Conservation (phyloP, 2,113 vertebrate genomes). For the Piprites chloris region DNA sequence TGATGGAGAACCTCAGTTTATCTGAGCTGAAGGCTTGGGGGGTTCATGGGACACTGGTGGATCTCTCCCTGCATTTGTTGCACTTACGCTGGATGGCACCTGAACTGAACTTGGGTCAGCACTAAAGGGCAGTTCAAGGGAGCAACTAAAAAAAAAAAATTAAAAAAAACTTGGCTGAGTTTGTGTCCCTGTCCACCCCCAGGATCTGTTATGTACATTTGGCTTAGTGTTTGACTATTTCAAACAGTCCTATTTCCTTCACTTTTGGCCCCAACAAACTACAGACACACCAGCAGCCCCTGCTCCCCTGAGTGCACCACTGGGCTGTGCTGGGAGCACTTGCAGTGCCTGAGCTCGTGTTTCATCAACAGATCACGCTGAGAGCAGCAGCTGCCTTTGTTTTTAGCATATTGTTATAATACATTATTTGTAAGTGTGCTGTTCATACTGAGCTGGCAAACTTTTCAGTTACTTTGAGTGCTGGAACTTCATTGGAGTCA, state of each 20-base stretch:
- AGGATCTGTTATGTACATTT: background rate
- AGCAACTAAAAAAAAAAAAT: background rate
- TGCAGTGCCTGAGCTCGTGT: background rate
- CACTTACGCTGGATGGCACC: background rate
- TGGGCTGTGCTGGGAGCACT: background rate
- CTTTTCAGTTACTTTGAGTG: background rate
- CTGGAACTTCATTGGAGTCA: background rate
- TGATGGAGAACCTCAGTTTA: background rate
- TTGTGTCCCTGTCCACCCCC: background rate
- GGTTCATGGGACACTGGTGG: background rate
- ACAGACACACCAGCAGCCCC: background rate
- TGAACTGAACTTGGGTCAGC: background rate
- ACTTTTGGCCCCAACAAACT: background rate
- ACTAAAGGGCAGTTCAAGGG: background rate
- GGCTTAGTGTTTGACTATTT: background rate
- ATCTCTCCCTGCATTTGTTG: background rate
- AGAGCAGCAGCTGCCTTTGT: background rate
- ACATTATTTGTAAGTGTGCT: background rate
- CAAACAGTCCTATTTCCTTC: background rate
- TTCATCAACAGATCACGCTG: background rate
- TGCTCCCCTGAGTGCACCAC: fast-evolving
- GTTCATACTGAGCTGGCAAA: background rate
- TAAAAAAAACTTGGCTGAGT: background rate
- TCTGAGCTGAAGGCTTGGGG: background rate
- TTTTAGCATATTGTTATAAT: background rate